Conservation (phyloP, 2,797 vertebrate genomes). For the Australoheros facetus region DNA sequence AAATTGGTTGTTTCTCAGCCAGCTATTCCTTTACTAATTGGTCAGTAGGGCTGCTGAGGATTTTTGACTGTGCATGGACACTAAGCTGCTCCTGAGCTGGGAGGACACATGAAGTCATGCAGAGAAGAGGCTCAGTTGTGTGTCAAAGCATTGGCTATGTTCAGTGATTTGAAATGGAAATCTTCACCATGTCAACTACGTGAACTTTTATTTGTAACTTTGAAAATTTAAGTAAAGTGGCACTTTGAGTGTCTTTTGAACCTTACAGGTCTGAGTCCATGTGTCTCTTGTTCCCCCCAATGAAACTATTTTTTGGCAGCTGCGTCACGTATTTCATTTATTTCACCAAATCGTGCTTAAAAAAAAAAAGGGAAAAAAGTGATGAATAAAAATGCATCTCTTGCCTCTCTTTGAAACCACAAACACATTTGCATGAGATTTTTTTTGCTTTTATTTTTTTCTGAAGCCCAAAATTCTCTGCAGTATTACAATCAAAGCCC, state of each 20-base stretch:
- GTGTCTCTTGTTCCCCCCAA: conserved; percentile 45
- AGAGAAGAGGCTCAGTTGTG: conserved; percentile 64
- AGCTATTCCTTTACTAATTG: conserved; percentile 53
- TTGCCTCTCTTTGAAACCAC: conserved; percentile 30
- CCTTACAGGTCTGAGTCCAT: conserved; percentile 59
- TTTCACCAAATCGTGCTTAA: conserved; percentile 24
- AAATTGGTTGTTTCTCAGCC: conserved; percentile 44
- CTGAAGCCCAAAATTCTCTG: conserved; percentile 40
- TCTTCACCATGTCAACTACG: conserved; percentile 74
- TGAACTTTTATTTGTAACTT: conserved; percentile 81
- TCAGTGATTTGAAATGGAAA: conserved; percentile 71
- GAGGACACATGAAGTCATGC: conserved; percentile 65
- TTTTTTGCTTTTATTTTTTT: conserved; percentile 27
- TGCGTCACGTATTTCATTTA: conserved; percentile 14
- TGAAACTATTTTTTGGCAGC: conserved; percentile 1
- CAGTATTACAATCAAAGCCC: conserved; percentile 58
- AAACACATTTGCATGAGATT: conserved; percentile 19
- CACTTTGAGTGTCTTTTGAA: conserved; percentile 81
- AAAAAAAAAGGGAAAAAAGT: neutral
- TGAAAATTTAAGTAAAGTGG: conserved; percentile 78
- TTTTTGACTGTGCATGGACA: conserved; percentile 72
- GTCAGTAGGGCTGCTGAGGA: conserved; percentile 57
- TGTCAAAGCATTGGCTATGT: conserved; percentile 71
- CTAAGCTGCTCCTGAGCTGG: conserved; percentile 77
- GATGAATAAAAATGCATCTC: conserved; percentile 14